A percentile compares a stretch with the other conserved stretches of the same genome.
phyloP scores from a whole-genome alignment of 2,888 invertebrate species.

The Leptinotarsa haldemani region DNA sequence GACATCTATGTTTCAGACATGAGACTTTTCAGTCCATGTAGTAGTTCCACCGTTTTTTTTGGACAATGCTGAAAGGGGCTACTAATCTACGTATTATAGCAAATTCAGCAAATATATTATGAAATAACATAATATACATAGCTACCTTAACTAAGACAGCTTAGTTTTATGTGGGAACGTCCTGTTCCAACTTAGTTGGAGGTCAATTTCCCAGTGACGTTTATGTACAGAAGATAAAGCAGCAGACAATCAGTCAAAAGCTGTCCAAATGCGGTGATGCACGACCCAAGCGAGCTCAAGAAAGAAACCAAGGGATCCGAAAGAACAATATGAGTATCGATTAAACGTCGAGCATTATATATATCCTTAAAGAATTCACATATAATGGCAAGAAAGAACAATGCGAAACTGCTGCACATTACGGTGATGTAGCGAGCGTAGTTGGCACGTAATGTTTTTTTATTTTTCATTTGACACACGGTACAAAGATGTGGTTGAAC shows the following conservation, averaged over 20 bases:
- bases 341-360: not conserved
- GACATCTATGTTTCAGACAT: too few species aligned
- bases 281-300: not conserved
- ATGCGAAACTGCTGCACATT: not conserved
- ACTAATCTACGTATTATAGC: too few species aligned
- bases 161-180: not conserved
- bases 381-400: not conserved
- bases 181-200: not conserved
- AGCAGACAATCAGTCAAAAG: conserved; percentile 8
- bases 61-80: too few species aligned
- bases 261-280: conserved; percentile 10
- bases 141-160: too few species aligned
- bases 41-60: too few species aligned
- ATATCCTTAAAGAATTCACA: not conserved
- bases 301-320: not conserved
- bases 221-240: conserved; percentile 11
- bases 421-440: not conserved
- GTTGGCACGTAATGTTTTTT: not conserved
- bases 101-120: too few species aligned
- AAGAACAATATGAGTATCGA: conserved; percentile 1
- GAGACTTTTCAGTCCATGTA: too few species aligned
- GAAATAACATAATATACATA: too few species aligned
- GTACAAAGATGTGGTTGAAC: not conserved
- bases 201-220: conserved; percentile 8
- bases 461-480: not conserved